These are phyloP conservation scores for Thymallus thymallus DNA, from an alignment of 2,113 vertebrate species.

Conservation along the genomic window DNA sequence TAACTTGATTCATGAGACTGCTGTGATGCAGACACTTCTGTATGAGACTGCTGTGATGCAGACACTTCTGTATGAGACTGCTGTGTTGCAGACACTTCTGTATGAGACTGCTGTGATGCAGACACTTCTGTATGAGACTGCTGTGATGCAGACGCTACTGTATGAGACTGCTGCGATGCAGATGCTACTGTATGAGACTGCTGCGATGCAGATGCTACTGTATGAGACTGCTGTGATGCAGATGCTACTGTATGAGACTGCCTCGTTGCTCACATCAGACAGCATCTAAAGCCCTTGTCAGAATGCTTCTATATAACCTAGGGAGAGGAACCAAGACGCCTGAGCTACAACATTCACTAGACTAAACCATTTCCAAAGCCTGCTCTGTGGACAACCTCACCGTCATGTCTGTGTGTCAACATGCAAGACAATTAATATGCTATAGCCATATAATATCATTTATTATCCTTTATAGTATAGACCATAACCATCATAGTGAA, in stretches of 20 bases:
- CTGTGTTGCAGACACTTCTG: too few species aligned
- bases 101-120: too few species aligned
- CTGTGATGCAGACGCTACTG: too few species aligned
- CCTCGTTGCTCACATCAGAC: neutral
- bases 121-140: too few species aligned
- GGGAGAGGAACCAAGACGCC: neutral
- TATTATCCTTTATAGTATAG: too few species aligned
- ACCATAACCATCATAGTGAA: too few species aligned
- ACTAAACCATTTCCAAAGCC: neutral
- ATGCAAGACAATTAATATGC: too few species aligned
- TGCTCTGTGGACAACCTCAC: conserved; percentile 3
- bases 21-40: neutral
- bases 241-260: neutral
- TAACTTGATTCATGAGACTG: neutral
- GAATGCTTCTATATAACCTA: neutral
- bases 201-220: neutral
- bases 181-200: too few species aligned
- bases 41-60: neutral
- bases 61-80: neutral
- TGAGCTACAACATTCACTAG: neutral
- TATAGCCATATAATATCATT: too few species aligned
- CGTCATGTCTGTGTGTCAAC: neutral
- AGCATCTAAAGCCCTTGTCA: neutral
- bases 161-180: too few species aligned
- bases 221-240: neutral